These are phyloP conservation scores for Neotoma lepida DNA, from an alignment of 2,113 vertebrate species.

Conservation along the genomic window DNA sequence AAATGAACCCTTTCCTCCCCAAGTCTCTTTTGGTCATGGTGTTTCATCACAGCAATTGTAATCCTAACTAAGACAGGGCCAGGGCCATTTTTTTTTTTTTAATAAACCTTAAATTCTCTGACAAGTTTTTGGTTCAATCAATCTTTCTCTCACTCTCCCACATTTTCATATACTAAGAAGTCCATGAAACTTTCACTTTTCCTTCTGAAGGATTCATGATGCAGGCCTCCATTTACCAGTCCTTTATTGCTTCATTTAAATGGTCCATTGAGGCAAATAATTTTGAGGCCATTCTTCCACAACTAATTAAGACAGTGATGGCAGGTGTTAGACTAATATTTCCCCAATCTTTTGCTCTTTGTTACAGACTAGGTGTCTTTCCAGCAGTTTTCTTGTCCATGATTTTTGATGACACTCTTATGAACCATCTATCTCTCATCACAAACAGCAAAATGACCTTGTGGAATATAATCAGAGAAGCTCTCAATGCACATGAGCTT, in stretches of 20 bases:
- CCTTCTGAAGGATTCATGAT: background rate
- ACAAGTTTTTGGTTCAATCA: background rate
- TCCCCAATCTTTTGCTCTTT: background rate
- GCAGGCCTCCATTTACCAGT: background rate
- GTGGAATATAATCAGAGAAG: constrained; percentile 94
- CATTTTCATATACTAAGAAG: no score
- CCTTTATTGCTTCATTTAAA: background rate
- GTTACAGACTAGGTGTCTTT: background rate
- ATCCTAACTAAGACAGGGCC: background rate
- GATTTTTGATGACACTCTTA: background rate
- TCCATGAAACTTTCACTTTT: background rate
- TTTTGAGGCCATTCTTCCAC: background rate
- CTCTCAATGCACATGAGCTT: constrained; percentile 97
- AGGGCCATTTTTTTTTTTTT: background rate
- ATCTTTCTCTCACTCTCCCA: background rate
- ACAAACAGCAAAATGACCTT: constrained; percentile 77
- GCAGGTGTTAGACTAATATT: background rate
- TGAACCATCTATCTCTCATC: background rate
- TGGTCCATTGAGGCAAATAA: no score
- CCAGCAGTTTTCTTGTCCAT: background rate
- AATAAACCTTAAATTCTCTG: background rate
- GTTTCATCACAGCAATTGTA: background rate
- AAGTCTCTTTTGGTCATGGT: background rate
- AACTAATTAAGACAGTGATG: background rate
- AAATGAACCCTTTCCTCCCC: background rate